A percentile compares a stretch with the other conserved stretches of the same genome.
Evolutionary conservation across 2,888 invertebrate species (phyloP).

Genomic region (Sarcophaga carnaria): DNA sequence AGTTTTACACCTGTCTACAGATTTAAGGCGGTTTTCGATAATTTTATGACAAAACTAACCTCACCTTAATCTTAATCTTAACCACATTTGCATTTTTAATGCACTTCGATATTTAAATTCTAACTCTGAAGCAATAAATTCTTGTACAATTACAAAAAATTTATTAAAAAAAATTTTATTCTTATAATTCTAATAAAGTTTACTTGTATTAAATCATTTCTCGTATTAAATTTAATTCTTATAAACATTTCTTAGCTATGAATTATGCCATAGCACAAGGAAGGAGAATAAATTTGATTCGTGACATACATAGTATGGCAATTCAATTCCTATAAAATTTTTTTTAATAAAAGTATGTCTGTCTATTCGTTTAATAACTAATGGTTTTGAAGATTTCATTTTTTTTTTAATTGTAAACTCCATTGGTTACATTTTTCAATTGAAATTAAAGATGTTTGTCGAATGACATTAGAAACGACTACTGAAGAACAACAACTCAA

Average conservation of each 20-base stretch:
- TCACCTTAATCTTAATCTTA: slow-evolving; percentile 1
- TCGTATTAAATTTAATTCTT: too few relatives aligned
- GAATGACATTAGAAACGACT: slow-evolving; percentile 26
- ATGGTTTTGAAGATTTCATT: background rate
- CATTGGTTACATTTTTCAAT: slow-evolving; percentile 10
- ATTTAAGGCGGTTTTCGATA: background rate
- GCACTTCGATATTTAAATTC: background rate
- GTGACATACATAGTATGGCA: too few relatives aligned
- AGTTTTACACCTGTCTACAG: background rate
- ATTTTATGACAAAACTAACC: background rate
- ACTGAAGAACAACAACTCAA: slow-evolving; percentile 35
- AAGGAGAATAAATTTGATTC: too few relatives aligned
- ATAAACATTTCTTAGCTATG: too few relatives aligned
- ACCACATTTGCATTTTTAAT: background rate
- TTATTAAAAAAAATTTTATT: too few relatives aligned
- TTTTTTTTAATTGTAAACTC: background rate
- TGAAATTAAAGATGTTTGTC: slow-evolving; percentile 30
- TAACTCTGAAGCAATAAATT: too few relatives aligned
- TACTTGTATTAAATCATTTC: too few relatives aligned
- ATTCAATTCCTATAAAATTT: too few relatives aligned
- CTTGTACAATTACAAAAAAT: too few relatives aligned
- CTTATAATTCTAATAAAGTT: too few relatives aligned
- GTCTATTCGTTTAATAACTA: background rate
- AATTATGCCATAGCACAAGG: too few relatives aligned
- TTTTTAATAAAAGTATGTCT: too few relatives aligned